Percentiles rank a stretch among this genome's conserved stretches.
phyloP scores from a whole-genome alignment of 2,797 vertebrate species.

The Ficedula albicollis region DNA sequence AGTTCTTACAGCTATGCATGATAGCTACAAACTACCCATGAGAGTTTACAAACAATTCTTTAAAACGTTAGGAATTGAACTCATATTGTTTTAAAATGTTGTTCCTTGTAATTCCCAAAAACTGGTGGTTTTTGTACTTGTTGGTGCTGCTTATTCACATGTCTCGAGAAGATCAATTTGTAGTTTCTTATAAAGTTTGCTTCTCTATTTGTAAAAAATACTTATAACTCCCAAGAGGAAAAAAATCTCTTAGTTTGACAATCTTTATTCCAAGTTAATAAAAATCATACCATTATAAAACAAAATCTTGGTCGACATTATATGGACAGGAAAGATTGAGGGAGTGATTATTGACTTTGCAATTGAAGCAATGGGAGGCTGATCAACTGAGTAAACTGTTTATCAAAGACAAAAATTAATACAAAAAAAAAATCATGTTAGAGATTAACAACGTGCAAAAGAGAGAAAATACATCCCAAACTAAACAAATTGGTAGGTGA shows the following conservation, averaged over 20 bases:
- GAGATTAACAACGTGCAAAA: neutral
- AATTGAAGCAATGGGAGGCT: neutral
- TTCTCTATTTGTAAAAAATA: neutral
- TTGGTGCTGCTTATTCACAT: neutral
- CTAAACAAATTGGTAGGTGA: neutral
- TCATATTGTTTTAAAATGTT: neutral
- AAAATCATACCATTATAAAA: neutral
- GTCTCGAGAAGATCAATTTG: neutral
- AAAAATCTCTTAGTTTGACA: neutral
- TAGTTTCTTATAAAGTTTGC: neutral
- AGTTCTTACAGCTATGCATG: neutral
- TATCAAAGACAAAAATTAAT: neutral
- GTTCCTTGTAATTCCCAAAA: neutral
- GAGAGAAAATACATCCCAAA: neutral
- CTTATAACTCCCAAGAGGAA: neutral
- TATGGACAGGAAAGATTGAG: accelerated
- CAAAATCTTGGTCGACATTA: neutral
- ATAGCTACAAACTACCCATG: neutral
- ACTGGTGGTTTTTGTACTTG: neutral
- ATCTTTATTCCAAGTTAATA: neutral
- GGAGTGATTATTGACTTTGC: neutral
- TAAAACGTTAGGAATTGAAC: neutral
- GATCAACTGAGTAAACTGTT: neutral
- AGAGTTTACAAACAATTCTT: neutral
- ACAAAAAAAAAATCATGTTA: neutral